Evolutionary conservation across 2,888 invertebrate species (phyloP), one percentile per base, ranked within the genome.

Genomic region (Troides helena): DNA sequence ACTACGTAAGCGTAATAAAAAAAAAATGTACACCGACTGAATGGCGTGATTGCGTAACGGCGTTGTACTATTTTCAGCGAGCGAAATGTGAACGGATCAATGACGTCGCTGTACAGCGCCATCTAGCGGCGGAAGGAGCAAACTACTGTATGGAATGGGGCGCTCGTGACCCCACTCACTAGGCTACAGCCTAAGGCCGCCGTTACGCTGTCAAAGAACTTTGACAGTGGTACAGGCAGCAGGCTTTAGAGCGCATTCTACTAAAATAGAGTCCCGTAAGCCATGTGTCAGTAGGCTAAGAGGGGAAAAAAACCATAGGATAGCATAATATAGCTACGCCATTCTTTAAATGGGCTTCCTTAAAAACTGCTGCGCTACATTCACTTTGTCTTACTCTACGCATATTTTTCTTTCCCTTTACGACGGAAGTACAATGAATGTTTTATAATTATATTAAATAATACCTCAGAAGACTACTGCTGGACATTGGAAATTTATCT

Each of bases 11-110:
- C 39, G 53, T 25, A 71, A 70, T 70, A 72, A 66, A 73, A 70
- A 70, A 72, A 72, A 72, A 73, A 69, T 25, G 46, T 58, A 66
- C 39, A 67, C 60, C 66, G 63, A 69, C 72, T 78, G 76, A 79
- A 80, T 78, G 79, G 74, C 75, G 75, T 69, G 67, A 75, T 85
- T 82, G 78, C 83, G 81, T 83, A 83, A 84, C 77, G 30, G 63
- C 76, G 74, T 76, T 75, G 76, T 80, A 81, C 83, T 88, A 88
- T 87, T 87, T 85, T 83, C 80, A 82, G 83, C 78, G 74, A 77
- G 66, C 60, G 63, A 64, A 64, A 77, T 78, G 74, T 75, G 76
- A 71, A 75, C 75, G 85, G 88, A 89, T 88, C 88, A 88, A 89
- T 89, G 88, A 85, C 81, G 75, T 74, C 73, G 74, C 71, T 76